Evolutionary conservation across 1,140 invertebrate species (phyloP).

Genomic region (Penaeus vannamei): DNA sequence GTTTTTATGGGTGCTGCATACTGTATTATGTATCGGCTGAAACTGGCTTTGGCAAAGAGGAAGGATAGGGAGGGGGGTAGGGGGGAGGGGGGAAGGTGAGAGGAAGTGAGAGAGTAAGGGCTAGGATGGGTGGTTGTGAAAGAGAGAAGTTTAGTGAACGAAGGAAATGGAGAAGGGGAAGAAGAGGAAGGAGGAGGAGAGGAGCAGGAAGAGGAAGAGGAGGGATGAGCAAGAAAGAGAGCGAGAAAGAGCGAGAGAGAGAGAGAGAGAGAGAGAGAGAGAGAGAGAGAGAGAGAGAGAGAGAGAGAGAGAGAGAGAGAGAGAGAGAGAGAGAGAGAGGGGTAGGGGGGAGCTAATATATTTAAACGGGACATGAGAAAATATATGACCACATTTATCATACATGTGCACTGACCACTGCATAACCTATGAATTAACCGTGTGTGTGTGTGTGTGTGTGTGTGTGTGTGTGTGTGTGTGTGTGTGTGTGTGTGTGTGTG

Average conservation of each 20-base stretch:
- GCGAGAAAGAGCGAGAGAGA: neutral
- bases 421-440: neutral
- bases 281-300: conserved; percentile 19
- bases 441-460: neutral
- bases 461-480: conserved; percentile 3
- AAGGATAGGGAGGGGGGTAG: neutral
- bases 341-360: neutral
- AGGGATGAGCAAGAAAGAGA: neutral
- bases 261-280: neutral
- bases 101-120: neutral
- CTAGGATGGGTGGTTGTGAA: neutral
- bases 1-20: too few species aligned
- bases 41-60: neutral
- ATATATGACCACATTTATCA: neutral
- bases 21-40: too few species aligned
- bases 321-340: conserved; percentile 8
- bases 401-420: neutral
- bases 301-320: conserved; percentile 16
- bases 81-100: neutral
- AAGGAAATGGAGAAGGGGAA: neutral
- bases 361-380: neutral
- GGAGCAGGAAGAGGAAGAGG: neutral
- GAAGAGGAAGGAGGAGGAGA: neutral
- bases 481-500: conserved; percentile 19
- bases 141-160: neutral